Percentiles rank a stretch among this genome's conserved stretches.
These are phyloP conservation scores for Noctua fimbriata DNA, from an alignment of 2,888 invertebrate species.

Conservation along the genomic window DNA sequence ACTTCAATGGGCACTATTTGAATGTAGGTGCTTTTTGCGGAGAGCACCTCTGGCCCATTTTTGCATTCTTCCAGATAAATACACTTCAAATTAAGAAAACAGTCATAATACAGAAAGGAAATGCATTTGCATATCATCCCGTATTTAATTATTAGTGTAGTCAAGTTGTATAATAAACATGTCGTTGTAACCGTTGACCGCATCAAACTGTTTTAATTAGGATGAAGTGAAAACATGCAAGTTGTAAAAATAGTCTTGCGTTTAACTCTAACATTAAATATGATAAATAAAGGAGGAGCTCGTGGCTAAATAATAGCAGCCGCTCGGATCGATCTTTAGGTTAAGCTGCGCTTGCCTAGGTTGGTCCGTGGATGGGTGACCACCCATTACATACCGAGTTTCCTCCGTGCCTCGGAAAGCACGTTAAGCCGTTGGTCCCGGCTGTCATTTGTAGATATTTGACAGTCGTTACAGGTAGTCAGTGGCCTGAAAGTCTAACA, in stretches of 20 bases:
- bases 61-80: background rate
- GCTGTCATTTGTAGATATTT: too few species aligned
- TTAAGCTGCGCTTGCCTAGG: too few species aligned
- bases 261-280: background rate
- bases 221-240: background rate
- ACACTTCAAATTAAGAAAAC: background rate
- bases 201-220: background rate
- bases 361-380: too few species aligned
- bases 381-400: too few species aligned
- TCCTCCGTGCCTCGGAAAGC: too few species aligned
- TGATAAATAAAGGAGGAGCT: too few species aligned
- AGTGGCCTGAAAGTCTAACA: too few species aligned
- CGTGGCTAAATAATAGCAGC: too few species aligned
- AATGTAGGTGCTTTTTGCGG: background rate
- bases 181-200: background rate
- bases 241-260: slow-evolving; percentile 4
- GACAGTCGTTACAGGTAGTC: too few species aligned
- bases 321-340: too few species aligned
- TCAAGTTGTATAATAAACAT: background rate
- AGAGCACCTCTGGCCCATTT: background rate
- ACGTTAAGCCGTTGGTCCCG: too few species aligned
- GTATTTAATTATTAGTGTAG: background rate
- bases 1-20: background rate
- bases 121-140: background rate
- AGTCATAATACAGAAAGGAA: background rate